These are phyloP conservation scores for Drosophila dives DNA, from an alignment of 2,888 invertebrate genomes.

Conservation along the genomic window DNA sequence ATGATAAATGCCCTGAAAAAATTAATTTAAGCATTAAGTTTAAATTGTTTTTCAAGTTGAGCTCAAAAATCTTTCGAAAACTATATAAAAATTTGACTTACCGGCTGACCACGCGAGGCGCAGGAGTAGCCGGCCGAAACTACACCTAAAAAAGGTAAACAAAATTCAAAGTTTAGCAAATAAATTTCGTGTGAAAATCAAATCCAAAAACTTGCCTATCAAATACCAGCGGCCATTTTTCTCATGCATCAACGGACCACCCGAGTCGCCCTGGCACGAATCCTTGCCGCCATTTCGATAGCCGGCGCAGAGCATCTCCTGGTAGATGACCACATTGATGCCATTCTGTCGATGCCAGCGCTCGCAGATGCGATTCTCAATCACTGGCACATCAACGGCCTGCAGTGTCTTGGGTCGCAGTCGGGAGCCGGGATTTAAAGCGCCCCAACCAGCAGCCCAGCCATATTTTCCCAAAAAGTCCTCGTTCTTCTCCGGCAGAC, in stretches of 20 bases:
- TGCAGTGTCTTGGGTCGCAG: constrained; percentile 95
- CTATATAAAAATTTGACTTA: constrained; percentile 16
- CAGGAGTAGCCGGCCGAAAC: constrained; percentile 98
- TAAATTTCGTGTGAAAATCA: rapidly evolving
- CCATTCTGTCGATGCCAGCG: constrained; percentile 89
- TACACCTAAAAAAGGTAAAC: constrained; percentile 86
- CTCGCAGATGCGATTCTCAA: constrained; percentile 91
- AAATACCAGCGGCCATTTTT: constrained; percentile 94
- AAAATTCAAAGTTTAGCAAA: not conserved
- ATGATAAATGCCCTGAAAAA: constrained; percentile 91
- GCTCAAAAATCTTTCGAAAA: not conserved
- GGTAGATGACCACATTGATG: constrained; percentile 91
- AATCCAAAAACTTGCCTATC: constrained; percentile 85
- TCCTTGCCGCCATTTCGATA: constrained; percentile 92
- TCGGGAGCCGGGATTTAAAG: constrained; percentile 92
- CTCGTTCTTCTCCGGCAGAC: constrained; percentile 94
- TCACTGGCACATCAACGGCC: constrained; percentile 96
- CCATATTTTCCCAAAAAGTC: constrained; percentile 96
- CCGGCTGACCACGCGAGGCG: constrained; percentile 95
- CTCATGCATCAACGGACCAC: constrained; percentile 96
- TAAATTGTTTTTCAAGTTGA: not conserved
- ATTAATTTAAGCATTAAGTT: not conserved
- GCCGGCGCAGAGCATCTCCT: constrained; percentile 97
- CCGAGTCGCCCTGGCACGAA: constrained; percentile 88
- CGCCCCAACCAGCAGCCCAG: constrained; percentile 97